A percentile compares a stretch with the other conserved stretches of the same genome.
phyloP scores from a whole-genome alignment of 2,888 invertebrate species.

The Andrena minutula region DNA sequence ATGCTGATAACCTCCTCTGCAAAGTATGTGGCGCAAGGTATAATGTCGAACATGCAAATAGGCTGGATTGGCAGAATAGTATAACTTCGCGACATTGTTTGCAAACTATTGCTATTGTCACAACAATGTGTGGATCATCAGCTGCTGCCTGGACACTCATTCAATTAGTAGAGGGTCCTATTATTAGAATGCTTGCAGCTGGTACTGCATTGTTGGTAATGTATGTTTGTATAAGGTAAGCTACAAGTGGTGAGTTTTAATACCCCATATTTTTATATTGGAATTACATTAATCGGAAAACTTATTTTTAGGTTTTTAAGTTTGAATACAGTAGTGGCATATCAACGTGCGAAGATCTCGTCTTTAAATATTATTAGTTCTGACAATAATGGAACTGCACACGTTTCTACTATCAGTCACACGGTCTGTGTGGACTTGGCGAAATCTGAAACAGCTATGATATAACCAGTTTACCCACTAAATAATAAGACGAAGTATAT shows the following conservation, averaged over 20 bases:
- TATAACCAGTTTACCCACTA: slow-evolving; percentile 54
- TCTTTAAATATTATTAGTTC: slow-evolving; percentile 91
- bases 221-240: slow-evolving; percentile 93
- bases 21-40: slow-evolving; percentile 95
- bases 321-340: slow-evolving; percentile 95
- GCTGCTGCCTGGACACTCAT: slow-evolving; percentile 93
- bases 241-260: slow-evolving; percentile 4
- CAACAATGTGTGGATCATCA: slow-evolving; percentile 91
- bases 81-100: slow-evolving; percentile 94
- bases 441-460: slow-evolving; percentile 76
- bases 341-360: slow-evolving; percentile 95
- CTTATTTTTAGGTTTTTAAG: slow-evolving; percentile 90
- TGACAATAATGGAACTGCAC: slow-evolving; percentile 67
- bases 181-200: slow-evolving; percentile 92
- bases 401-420: slow-evolving; percentile 86
- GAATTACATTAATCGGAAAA: slow-evolving; percentile 46
- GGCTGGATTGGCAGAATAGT: slow-evolving; percentile 93
- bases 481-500: slow-evolving; percentile 10
- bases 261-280: neutral
- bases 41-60: slow-evolving; percentile 91
- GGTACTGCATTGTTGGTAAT: slow-evolving; percentile 93
- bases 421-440: slow-evolving; percentile 85
- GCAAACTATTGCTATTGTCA: slow-evolving; percentile 92
- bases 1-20: slow-evolving; percentile 90
- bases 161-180: slow-evolving; percentile 91